Conservation (phyloP, 2,797 vertebrate genomes). For the Muraenolepis orangiensis region DNA sequence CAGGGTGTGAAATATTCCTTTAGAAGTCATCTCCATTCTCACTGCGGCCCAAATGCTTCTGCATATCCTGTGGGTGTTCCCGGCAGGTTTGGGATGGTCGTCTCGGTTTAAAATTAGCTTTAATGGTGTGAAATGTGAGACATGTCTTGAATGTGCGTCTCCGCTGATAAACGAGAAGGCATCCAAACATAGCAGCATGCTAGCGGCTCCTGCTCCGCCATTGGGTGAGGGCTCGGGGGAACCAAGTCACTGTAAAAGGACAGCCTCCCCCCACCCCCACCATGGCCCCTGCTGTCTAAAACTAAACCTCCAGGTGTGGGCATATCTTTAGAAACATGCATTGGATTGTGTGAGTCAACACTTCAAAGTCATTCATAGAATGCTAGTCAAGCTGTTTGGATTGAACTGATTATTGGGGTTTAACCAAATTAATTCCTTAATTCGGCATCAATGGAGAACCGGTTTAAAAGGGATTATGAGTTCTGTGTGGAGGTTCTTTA, state of each 20-base stretch:
- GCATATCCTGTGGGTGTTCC: neutral
- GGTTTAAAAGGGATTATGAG: neutral
- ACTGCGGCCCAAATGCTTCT: neutral
- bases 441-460: neutral
- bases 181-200: slow-evolving; percentile 56
- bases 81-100: neutral
- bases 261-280: neutral
- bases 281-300: neutral
- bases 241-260: neutral
- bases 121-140: slow-evolving; percentile 47
- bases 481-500: neutral
- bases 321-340: neutral
- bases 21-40: neutral
- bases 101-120: slow-evolving; percentile 2
- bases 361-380: neutral
- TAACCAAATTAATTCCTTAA: neutral
- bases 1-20: slow-evolving; percentile 38
- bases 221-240: neutral
- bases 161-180: slow-evolving; percentile 59
- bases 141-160: slow-evolving; percentile 46
- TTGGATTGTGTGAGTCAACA: neutral
- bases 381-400: neutral
- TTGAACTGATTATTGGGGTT: neutral
- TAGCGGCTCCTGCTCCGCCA: neutral
- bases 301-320: neutral